Evolutionary conservation across 2,797 vertebrate genomes (phyloP).

Genomic region (Caiman crocodilus): DNA sequence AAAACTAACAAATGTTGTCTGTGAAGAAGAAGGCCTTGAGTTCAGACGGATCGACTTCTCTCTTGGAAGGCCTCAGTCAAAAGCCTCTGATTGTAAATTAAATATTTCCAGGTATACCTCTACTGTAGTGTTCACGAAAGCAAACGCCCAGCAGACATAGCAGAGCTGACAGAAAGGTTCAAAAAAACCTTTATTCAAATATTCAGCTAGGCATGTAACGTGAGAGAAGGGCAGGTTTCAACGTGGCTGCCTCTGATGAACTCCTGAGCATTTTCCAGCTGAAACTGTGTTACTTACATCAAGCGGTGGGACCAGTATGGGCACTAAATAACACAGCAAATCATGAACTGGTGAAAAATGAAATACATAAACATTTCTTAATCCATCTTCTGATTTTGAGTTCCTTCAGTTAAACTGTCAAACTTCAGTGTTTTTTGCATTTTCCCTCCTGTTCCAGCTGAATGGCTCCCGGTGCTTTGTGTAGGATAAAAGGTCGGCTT

Average conservation of each 20-base stretch:
- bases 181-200: not conserved
- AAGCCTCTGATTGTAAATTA: slow-evolving; percentile 53
- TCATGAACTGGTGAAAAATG: not conserved
- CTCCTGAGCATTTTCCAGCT: not conserved
- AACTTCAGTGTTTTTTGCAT: not conserved
- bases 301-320: not conserved
- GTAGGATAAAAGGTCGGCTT: not conserved
- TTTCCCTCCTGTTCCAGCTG: not conserved
- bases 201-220: too few species aligned
- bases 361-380: not conserved
- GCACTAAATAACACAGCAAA: not conserved
- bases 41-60: slow-evolving; percentile 49
- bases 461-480: not conserved
- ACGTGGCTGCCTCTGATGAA: not conserved
- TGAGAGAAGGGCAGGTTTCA: not conserved
- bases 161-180: not conserved
- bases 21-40: slow-evolving; percentile 42
- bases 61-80: slow-evolving; percentile 50
- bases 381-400: too few species aligned
- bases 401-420: too few species aligned
- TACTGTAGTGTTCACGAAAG: slow-evolving; percentile 40
- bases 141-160: slow-evolving; percentile 10
- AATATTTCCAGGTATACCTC: slow-evolving; percentile 23
- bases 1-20: not conserved
- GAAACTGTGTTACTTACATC: not conserved